Conservation (phyloP, 1,140 invertebrate genomes). For the Littorina saxatilis region DNA sequence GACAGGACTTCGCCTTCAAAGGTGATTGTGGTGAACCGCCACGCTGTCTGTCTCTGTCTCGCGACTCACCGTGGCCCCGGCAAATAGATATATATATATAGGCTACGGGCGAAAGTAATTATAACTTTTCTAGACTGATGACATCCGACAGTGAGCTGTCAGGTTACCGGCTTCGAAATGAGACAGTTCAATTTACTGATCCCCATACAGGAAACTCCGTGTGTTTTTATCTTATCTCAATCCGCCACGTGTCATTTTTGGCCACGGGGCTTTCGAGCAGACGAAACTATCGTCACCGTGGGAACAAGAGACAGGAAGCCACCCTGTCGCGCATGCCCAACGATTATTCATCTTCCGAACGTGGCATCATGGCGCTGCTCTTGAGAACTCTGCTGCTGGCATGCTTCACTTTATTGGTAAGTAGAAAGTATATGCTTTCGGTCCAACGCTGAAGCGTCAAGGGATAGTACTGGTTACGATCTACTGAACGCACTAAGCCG, state of each 20-base stretch:
- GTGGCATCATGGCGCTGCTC: slow-evolving; percentile 38
- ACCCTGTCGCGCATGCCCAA: neutral
- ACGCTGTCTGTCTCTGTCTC: no score
- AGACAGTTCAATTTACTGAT: no score
- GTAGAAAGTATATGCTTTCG: slow-evolving; percentile 21
- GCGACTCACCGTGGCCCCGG: no score
- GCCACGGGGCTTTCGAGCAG: slow-evolving; percentile 1
- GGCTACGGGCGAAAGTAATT: no score
- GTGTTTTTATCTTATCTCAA: neutral
- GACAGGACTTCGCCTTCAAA: no score
- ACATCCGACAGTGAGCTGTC: no score
- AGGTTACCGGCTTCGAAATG: no score
- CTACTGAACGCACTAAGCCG: neutral
- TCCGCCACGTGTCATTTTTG: neutral
- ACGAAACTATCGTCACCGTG: slow-evolving; percentile 18
- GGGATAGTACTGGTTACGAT: neutral
- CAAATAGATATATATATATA: no score
- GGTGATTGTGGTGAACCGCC: no score
- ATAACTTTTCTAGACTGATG: no score
- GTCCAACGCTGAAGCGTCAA: neutral
- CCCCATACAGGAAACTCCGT: neutral
- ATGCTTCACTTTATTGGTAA: slow-evolving; percentile 39
- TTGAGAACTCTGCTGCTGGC: neutral
- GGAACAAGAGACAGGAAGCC: slow-evolving; percentile 26
- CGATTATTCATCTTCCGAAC: slow-evolving; percentile 16